A percentile compares a stretch with the other conserved stretches of the same genome.
These are phyloP conservation scores for Anguilla anguilla DNA, from an alignment of 2,797 vertebrate species.

Conservation along the genomic window DNA sequence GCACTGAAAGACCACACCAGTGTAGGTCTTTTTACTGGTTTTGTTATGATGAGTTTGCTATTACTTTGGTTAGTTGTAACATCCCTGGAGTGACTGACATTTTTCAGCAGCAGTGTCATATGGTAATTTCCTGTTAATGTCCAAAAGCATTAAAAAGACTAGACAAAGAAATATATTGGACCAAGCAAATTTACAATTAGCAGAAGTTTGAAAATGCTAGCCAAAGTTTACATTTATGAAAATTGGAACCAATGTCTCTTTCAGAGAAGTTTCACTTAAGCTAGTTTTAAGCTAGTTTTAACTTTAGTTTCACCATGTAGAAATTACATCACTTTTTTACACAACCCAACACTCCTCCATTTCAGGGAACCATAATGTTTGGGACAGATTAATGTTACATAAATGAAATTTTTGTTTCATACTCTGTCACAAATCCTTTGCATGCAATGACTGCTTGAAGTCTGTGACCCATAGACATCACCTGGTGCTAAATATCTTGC, in stretches of 20 bases:
- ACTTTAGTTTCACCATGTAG: too few relatives aligned
- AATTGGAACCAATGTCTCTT: not conserved
- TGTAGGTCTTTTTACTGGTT: constrained; percentile 69
- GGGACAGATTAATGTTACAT: too few relatives aligned
- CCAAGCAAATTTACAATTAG: not conserved
- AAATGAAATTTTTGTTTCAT: too few relatives aligned
- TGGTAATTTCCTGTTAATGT: not conserved
- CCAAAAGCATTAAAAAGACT: not conserved
- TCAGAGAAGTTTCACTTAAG: too few relatives aligned
- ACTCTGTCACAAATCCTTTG: too few relatives aligned
- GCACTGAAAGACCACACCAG: constrained; percentile 63
- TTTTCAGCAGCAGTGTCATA: not conserved
- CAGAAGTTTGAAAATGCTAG: not conserved
- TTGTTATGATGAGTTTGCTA: constrained; percentile 73
- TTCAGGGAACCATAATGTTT: too few relatives aligned
- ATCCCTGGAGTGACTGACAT: constrained; percentile 57
- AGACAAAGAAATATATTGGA: not conserved
- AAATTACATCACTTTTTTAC: too few relatives aligned
- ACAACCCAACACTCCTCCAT: too few relatives aligned
- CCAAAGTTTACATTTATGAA: not conserved
- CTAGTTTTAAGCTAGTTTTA: too few relatives aligned
- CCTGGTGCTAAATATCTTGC: too few relatives aligned
- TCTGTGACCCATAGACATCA: too few relatives aligned
- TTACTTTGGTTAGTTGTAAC: constrained; percentile 68
- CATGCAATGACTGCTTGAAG: too few relatives aligned